Conservation (phyloP, 2,888 invertebrate species). For the Cheiracanthium punctorium region DNA sequence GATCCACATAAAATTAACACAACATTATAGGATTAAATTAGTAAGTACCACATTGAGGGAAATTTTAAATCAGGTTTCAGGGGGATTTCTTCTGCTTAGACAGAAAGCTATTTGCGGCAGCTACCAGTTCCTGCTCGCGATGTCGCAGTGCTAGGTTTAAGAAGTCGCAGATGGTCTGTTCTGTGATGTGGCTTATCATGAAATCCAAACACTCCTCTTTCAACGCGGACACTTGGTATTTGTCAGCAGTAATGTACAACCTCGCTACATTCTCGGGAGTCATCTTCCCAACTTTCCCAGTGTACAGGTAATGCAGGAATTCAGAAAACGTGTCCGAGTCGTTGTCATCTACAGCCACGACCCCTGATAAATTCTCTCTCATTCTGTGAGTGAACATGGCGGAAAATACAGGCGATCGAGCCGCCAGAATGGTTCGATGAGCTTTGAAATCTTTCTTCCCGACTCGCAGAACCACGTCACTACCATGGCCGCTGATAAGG, state of each 20-base stretch:
- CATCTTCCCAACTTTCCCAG: not conserved
- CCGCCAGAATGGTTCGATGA: not conserved
- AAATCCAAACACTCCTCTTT: not conserved
- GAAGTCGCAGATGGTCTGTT: too few species aligned
- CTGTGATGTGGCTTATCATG: not conserved
- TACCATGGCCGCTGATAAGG: too few species aligned
- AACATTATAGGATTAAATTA: too few species aligned
- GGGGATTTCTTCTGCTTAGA: too few species aligned
- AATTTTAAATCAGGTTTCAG: too few species aligned
- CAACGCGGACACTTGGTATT: not conserved
- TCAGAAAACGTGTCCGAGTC: not conserved
- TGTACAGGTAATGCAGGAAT: not conserved
- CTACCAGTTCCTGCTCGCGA: too few species aligned
- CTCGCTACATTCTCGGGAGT: not conserved
- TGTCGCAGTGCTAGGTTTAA: not conserved
- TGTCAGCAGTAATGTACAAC: not conserved
- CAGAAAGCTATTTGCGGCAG: too few species aligned
- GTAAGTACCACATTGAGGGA: too few species aligned
- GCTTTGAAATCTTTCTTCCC: not conserved
- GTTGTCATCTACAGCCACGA: not conserved
- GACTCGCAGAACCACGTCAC: too few species aligned
- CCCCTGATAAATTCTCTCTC: not conserved
- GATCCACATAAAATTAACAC: too few species aligned
- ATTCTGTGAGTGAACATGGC: not conserved
- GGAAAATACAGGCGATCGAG: not conserved